These are phyloP conservation scores for Tinamus guttatus DNA, from an alignment of 2,113 vertebrate genomes.

Conservation along the genomic window DNA sequence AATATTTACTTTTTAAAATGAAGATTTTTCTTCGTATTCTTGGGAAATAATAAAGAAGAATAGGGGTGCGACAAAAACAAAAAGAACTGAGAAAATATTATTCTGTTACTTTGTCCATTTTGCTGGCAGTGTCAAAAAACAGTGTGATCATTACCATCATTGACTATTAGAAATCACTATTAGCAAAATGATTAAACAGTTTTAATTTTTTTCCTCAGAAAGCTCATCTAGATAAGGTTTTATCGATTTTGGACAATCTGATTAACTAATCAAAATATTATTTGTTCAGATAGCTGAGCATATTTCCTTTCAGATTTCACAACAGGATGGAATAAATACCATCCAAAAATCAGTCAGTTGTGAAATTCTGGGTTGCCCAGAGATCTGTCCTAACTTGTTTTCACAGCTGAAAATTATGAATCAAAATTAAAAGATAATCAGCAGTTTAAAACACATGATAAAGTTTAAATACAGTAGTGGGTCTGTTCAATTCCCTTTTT, in stretches of 20 bases:
- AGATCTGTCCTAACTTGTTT: not conserved
- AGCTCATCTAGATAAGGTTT: not conserved
- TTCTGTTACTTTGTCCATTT: too few species aligned
- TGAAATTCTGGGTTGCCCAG: not conserved
- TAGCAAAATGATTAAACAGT: too few species aligned
- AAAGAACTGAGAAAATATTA: not conserved
- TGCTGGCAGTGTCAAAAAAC: too few species aligned
- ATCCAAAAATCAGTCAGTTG: not conserved
- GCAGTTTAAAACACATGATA: not conserved
- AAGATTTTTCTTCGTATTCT: not conserved
- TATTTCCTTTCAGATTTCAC: not conserved
- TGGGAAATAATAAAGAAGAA: not conserved
- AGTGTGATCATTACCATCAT: too few species aligned
- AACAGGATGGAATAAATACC: not conserved
- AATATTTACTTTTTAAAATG: not conserved
- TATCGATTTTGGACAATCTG: not conserved
- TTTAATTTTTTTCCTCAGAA: not conserved
- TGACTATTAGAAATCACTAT: too few species aligned
- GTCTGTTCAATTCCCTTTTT: not conserved
- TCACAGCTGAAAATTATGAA: not conserved
- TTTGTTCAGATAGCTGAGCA: not conserved
- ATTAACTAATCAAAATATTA: not conserved
- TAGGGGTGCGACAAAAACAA: not conserved
- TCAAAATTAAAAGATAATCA: not conserved
- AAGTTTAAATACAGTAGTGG: not conserved